These are phyloP conservation scores for Epinephelus coioides DNA, from an alignment of 2,797 vertebrate species.

Conservation along the genomic window DNA sequence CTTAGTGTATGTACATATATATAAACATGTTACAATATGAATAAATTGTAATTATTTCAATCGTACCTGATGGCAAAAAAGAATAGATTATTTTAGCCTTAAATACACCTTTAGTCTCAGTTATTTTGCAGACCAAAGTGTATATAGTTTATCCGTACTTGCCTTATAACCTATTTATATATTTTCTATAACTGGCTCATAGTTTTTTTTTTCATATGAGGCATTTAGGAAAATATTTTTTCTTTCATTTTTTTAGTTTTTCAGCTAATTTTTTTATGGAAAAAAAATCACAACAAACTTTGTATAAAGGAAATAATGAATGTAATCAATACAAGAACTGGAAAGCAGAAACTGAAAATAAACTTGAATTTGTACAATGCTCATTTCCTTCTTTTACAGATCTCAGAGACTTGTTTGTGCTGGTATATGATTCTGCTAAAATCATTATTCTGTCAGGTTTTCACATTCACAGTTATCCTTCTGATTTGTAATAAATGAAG, in stretches of 20 bases:
- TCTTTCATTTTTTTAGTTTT: slow-evolving; percentile 21
- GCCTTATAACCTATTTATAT: slow-evolving; percentile 73
- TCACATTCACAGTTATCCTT: not conserved
- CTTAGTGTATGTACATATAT: not conserved
- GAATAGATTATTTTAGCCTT: slow-evolving; percentile 70
- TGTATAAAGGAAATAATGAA: slow-evolving; percentile 13
- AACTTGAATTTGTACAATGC: slow-evolving; percentile 30
- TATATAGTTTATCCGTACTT: slow-evolving; percentile 52
- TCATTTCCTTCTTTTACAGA: not conserved
- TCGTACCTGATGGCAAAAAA: slow-evolving; percentile 16
- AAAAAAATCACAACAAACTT: slow-evolving; percentile 10
- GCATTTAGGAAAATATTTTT: not conserved
- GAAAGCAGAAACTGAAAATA: slow-evolving; percentile 51
- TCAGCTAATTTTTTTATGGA: slow-evolving; percentile 24
- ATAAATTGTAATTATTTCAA: slow-evolving; percentile 3
- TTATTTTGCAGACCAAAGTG: slow-evolving; percentile 44
- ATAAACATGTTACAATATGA: no score
- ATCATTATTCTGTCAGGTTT: not conserved
- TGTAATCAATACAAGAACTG: not conserved
- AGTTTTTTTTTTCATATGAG: slow-evolving; percentile 23
- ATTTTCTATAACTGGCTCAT: slow-evolving; percentile 52
- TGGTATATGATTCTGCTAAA: not conserved
- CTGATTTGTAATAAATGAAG: not conserved
- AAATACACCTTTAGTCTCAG: slow-evolving; percentile 45
- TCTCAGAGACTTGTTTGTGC: not conserved